Base-by-base conservation (phyloP, 2,113 vertebrate species). In the Campylomormyrus numenius region DNA sequence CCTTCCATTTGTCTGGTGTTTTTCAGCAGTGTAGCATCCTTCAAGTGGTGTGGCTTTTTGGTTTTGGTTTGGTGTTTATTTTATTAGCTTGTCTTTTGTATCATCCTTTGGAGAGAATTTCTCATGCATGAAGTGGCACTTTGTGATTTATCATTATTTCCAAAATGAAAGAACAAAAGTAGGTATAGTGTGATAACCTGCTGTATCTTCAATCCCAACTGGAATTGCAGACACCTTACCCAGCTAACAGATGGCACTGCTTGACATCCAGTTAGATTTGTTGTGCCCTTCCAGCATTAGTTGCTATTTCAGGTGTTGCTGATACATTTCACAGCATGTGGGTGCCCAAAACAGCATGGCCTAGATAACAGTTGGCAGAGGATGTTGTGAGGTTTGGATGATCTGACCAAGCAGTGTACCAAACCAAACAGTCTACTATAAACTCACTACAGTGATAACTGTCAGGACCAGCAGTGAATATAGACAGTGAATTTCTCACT, bases 231-330 rank as follows among this genome's bases (percentile, higher is more conserved):
- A 10, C 45, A 27, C 21, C 84, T 7, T 85, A 85, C 19, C 45
- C 84, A 50, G 45, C 48, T 48, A 85, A 48, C 48, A 85, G 84
- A 85, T 48, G 45, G 84, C 84, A 48, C 46, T 27, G 48, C 46
- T 85, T 85, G 84, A 85, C 46, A 17, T 77, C 70, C 70, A 35
- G 35, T 77, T 77, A 42, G 6, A 35, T 39, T 77, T 77, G 35
- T 35, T n/a, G n/a, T 77, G 70, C 35, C 70, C 84, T 85, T 85
- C 45, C 45, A 85, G 84, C 45, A 48, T 85, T 85, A 85, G 84
- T 48, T 85, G 84, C 84, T 85, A 85, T 85, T 85, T 85, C 84
- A 85, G 84, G 84, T 48, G 21, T 15, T n/a, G 46, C 46, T 85
- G 46, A 85, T 85, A 85, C 27, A 9, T 46, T 49, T 85, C 46